Percentiles rank a stretch among this genome's conserved stretches.
Evolutionary conservation across 2,113 vertebrate genomes (phyloP).

Genomic region (Anoplopoma fimbria): DNA sequence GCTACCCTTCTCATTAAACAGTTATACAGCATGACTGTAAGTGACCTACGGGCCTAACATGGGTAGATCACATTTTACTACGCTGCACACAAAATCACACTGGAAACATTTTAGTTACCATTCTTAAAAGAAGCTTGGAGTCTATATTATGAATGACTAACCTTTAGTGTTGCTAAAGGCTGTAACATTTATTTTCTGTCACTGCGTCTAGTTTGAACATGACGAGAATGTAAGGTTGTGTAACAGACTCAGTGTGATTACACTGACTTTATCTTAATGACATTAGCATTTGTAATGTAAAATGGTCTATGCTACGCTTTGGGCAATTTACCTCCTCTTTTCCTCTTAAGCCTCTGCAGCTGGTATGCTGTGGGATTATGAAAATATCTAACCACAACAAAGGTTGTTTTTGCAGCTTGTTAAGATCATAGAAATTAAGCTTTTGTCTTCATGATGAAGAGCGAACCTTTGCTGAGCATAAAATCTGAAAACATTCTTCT

Average conservation of each 20-base stretch:
- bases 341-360: not conserved
- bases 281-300: conserved; percentile 3
- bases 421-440: conserved; percentile 6
- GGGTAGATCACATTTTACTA: not conserved
- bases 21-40: not conserved
- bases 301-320: not conserved
- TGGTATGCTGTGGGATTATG: not conserved
- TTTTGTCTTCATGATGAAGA: not conserved
- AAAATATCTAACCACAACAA: not conserved
- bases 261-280: conserved; percentile 26
- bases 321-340: not conserved
- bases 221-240: not conserved
- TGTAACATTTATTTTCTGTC: conserved; percentile 1
- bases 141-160: not conserved
- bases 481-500: not conserved
- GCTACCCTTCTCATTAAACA: not conserved
- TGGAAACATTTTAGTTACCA: not conserved
- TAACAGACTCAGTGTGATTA: conserved; percentile 3
- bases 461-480: not conserved
- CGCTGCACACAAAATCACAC: not conserved
- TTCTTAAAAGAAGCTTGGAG: not conserved
- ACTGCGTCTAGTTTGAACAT: not conserved
- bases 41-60: not conserved
- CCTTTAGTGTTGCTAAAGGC: not conserved
- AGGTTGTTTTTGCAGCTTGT: not conserved